Evolutionary conservation across 2,888 invertebrate species (phyloP).

Genomic region (Leucophenga montana): DNA sequence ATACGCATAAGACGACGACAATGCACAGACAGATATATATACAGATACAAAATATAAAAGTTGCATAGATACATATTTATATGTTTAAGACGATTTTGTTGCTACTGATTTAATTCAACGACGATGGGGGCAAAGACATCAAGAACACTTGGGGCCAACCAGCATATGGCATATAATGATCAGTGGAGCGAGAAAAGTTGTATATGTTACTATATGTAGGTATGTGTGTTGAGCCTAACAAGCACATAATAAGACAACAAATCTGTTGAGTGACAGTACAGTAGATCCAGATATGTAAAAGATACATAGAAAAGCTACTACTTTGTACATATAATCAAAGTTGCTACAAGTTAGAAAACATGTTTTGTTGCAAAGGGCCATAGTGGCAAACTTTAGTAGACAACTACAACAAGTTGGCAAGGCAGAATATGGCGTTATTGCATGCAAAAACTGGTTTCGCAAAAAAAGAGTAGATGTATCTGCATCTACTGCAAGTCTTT

Average conservation of each 20-base stretch:
- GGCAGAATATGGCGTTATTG: neutral
- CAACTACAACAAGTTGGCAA: neutral
- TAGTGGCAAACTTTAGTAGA: neutral
- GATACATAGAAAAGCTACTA: too few relatives aligned
- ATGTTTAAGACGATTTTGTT: conserved; percentile 1
- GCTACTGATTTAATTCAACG: neutral
- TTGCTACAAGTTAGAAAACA: conserved; percentile 19
- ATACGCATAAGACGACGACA: conserved; percentile 23
- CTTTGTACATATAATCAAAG: conserved; percentile 20
- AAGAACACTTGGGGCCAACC: conserved; percentile 11
- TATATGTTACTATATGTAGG: too few relatives aligned
- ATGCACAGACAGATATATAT: conserved; percentile 29
- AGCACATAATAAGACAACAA: conserved; percentile 58
- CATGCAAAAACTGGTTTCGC: conserved; percentile 2
- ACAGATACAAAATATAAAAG: conserved; percentile 5
- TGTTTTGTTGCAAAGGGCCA: conserved; percentile 22
- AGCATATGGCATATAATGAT: conserved; percentile 5
- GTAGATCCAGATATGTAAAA: too few relatives aligned
- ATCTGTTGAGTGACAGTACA: conserved; percentile 50
- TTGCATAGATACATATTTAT: conserved; percentile 16
- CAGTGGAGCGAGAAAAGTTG: conserved; percentile 10
- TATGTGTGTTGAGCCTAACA: conserved; percentile 26
- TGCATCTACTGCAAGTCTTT: neutral
- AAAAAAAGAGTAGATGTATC: neutral
- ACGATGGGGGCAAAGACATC: neutral